phyloP scores from a whole-genome alignment of 2,888 invertebrate species.

The Oligia fasciuncula region DNA sequence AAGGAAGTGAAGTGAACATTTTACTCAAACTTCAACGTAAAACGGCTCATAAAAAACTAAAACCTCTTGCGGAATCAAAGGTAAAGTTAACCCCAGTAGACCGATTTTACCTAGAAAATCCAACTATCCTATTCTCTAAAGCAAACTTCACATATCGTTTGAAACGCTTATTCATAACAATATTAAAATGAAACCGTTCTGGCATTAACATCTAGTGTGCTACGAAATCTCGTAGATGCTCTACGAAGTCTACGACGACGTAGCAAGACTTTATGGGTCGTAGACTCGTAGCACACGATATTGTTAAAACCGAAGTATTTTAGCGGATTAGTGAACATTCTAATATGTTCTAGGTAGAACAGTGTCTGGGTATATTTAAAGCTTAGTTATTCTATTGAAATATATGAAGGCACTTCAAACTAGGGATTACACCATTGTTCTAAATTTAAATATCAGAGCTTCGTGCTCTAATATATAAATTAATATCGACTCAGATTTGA shows the following conservation, averaged over 20 bases:
- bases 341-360: constrained; percentile 25
- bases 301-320: constrained; percentile 45
- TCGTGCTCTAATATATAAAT: background rate
- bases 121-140: constrained; percentile 18
- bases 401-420: constrained; percentile 5
- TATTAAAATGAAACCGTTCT: constrained; percentile 44
- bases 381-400: constrained; percentile 31
- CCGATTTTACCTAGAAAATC: background rate
- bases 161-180: constrained; percentile 35
- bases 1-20: no score
- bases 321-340: constrained; percentile 45
- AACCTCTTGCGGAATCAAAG: background rate
- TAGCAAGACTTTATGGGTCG: constrained; percentile 53
- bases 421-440: background rate
- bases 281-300: constrained; percentile 21
- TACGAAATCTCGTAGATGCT: constrained; percentile 54
- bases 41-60: no score
- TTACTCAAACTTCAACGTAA: no score
- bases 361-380: constrained; percentile 18
- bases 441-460: background rate
- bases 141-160: constrained; percentile 12
- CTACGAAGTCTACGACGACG: constrained; percentile 54
- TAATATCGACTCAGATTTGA: background rate
- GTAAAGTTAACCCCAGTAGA: background rate
- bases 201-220: constrained; percentile 55